Base-by-base conservation (phyloP, 2,888 invertebrate genomes). In the Kryphioiulus occultus region DNA sequence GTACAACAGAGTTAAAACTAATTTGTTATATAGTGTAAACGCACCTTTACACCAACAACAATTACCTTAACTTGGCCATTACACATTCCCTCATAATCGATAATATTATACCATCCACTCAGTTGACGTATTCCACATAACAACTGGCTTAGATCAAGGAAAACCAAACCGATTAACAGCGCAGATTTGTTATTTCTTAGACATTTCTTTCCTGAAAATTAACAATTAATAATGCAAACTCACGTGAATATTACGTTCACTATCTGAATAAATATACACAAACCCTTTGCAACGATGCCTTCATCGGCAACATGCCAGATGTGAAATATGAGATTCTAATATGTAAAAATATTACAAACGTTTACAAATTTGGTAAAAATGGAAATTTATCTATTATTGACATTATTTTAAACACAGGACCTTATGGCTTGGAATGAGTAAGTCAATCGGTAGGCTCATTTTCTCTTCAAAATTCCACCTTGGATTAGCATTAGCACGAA, bases 1-100 rank as follows among this genome's bases (percentile, higher is more conserved):
- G n/a, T n/a, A n/a, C n/a, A n/a, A n/a, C n/a, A n/a, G n/a, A n/a
- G n/a, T n/a, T n/a, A n/a, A n/a, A n/a, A n/a, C n/a, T n/a, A n/a
- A n/a, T n/a, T n/a, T n/a, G n/a, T n/a, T n/a, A n/a, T n/a, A n/a
- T n/a, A n/a, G n/a, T n/a, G n/a, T n/a, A n/a, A n/a, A n/a, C n/a
- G n/a, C n/a, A n/a, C n/a, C n/a, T n/a, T n/a, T n/a, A n/a, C 35
- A 35, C 2, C 35, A 35, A 82, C 12, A 82, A 82, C 32, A 30
- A 30, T 82, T 82, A 82, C 82, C 82, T 82, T 82, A 15, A 82
- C 19, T 82, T 82, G 82, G n/a, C 82, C 82, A 7, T n/a, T 82
- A 15, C 82, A 82, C n/a, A 82, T 10, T 12, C 82, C 82, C 15
- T 82, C 82, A 26, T 1, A 82, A 82, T 82, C 32, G 15, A 82